These are phyloP conservation scores for Gerris lacustris DNA, from an alignment of 2,888 invertebrate genomes.

Conservation along the genomic window DNA sequence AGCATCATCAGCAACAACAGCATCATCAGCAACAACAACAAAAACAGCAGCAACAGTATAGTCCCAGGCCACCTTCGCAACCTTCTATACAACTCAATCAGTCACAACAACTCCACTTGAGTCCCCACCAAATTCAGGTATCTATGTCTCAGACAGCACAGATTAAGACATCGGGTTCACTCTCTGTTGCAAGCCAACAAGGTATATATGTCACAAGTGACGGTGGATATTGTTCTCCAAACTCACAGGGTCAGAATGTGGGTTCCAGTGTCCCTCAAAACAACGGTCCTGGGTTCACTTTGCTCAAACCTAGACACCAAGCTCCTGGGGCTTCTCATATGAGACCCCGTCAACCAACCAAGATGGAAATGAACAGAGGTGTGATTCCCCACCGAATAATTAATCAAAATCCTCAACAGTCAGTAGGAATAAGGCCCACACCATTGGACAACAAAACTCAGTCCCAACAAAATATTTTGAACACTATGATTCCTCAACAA, in stretches of 20 bases:
- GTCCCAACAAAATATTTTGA: constrained; percentile 32
- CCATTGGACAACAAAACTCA: constrained; percentile 41
- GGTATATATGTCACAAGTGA: constrained; percentile 51
- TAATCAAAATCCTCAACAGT: constrained; percentile 32
- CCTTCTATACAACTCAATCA: constrained; percentile 63
- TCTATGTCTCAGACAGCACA: constrained; percentile 58
- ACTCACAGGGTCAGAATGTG: constrained; percentile 32
- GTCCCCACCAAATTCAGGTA: constrained; percentile 51
- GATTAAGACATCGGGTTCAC: constrained; percentile 60
- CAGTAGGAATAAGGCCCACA: not conserved
- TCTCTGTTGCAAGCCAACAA: constrained; percentile 73
- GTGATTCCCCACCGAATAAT: constrained; percentile 34
- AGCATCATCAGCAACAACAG: constrained; percentile 38
- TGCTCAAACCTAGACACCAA: not conserved
- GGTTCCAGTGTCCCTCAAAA: not conserved
- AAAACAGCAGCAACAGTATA: constrained; percentile 23
- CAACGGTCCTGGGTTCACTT: not conserved
- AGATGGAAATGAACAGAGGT: not conserved
- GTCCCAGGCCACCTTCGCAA: constrained; percentile 16
- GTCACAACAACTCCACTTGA: constrained; percentile 75
- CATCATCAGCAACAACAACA: constrained; percentile 39
- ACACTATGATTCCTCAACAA: constrained; percentile 4
- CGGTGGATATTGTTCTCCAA: constrained; percentile 10
- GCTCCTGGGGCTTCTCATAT: not conserved
- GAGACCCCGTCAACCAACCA: not conserved